These are phyloP conservation scores for Megaceryle alcyon DNA, from an alignment of 2,797 vertebrate species.

Conservation along the genomic window DNA sequence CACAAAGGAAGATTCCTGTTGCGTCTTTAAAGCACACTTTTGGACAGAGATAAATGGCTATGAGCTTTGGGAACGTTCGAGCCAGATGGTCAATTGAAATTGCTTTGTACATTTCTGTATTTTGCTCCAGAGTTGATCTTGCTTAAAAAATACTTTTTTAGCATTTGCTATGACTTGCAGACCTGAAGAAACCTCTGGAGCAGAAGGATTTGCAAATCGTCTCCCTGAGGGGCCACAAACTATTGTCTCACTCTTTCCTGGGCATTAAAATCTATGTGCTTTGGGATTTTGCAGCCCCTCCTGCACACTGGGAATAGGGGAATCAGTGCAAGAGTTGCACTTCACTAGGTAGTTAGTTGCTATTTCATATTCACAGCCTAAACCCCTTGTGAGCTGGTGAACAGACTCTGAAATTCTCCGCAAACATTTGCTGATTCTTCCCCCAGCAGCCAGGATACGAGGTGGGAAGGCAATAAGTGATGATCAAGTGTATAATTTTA, in stretches of 20 bases:
- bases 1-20: background rate
- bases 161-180: background rate
- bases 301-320: background rate
- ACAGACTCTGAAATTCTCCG: fast-evolving
- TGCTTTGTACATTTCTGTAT: background rate
- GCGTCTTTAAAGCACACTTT: slow-evolving; percentile 23
- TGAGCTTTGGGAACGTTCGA: background rate
- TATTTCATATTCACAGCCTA: background rate
- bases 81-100: slow-evolving; percentile 34
- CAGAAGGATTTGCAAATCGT: background rate
- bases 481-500: background rate
- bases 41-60: slow-evolving; percentile 48
- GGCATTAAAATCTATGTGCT: fast-evolving
- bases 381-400: background rate
- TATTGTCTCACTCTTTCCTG: fast-evolving
- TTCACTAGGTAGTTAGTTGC: background rate
- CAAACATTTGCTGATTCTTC: background rate
- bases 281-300: background rate
- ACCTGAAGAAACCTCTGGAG: background rate
- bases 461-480: background rate
- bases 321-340: fast-evolving
- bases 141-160: slow-evolving; percentile 1
- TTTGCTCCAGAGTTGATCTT: slow-evolving; percentile 17
- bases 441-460: fast-evolving
- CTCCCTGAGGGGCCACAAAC: background rate